These are phyloP conservation scores for Lepus americanus DNA, from an alignment of 2,113 vertebrate genomes.

Conservation along the genomic window DNA sequence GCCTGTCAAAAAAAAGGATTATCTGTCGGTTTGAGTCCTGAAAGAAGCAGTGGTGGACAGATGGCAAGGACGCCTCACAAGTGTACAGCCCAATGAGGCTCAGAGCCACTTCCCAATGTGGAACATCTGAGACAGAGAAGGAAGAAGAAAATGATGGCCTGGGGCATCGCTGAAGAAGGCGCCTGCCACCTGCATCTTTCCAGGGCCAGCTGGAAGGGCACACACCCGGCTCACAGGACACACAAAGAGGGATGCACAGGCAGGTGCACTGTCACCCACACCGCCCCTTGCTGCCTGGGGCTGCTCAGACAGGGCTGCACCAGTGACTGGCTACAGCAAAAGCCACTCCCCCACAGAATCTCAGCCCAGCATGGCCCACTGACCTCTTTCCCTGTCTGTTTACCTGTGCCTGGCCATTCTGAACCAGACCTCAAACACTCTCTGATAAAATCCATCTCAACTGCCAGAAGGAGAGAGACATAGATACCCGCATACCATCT, in stretches of 20 bases:
- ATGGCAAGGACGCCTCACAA: background rate
- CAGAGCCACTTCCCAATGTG: background rate
- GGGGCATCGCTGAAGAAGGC: background rate
- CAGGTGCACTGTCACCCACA: rapidly evolving
- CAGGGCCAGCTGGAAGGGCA: rapidly evolving
- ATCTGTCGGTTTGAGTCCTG: background rate
- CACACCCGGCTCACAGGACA: too few species aligned
- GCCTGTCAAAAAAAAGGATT: background rate
- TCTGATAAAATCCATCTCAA: background rate
- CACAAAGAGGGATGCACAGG: background rate
- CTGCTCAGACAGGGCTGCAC: background rate
- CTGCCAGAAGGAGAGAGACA: background rate
- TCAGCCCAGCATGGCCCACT: rapidly evolving
- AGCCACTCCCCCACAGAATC: background rate
- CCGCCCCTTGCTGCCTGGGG: rapidly evolving
- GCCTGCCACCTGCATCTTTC: too few species aligned
- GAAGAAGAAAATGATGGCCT: background rate
- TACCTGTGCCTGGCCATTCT: background rate
- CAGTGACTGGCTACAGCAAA: too few species aligned
- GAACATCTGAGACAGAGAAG: background rate
- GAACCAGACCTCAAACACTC: background rate
- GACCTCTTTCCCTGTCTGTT: background rate
- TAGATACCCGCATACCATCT: rapidly evolving
- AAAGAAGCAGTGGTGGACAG: background rate
- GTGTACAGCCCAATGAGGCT: background rate